These are phyloP conservation scores for Drosophila sproati DNA, from an alignment of 1,140 invertebrate genomes.

Conservation along the genomic window DNA sequence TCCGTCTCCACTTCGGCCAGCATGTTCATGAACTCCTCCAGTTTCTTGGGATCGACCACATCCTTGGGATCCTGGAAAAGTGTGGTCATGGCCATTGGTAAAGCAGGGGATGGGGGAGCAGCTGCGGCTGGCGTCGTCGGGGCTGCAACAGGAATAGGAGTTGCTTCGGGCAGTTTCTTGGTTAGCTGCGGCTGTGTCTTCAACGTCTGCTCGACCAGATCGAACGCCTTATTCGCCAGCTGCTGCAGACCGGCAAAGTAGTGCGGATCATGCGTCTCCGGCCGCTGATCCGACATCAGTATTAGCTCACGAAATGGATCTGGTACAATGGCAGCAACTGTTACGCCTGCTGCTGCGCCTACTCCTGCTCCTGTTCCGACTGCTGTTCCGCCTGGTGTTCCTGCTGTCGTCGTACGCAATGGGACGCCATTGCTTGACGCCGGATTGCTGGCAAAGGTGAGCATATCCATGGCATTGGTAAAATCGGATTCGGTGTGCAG, in stretches of 20 bases:
- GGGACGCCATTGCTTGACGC: constrained; percentile 59
- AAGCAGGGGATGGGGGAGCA: constrained; percentile 9
- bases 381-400: not conserved
- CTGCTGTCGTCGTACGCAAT: constrained; percentile 45
- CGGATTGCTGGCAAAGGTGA: constrained; percentile 89
- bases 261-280: constrained; percentile 84
- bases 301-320: constrained; percentile 87
- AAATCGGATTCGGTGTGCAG: constrained; percentile 85
- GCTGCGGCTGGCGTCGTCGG: constrained; percentile 9
- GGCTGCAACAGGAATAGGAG: not conserved
- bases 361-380: not conserved
- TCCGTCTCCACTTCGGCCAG: constrained; percentile 86
- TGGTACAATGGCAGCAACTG: constrained; percentile 29
- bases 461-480: constrained; percentile 91
- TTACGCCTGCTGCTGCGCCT: not conserved
- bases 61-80: constrained; percentile 83
- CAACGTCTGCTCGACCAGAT: constrained; percentile 79
- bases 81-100: constrained; percentile 57
- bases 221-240: constrained; percentile 85
- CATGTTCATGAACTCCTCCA: constrained; percentile 85
- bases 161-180: constrained; percentile 24
- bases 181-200: constrained; percentile 64
- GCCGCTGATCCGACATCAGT: constrained; percentile 84
- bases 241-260: constrained; percentile 84
- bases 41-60: constrained; percentile 83